These are phyloP conservation scores for Cryptocephalus moraei DNA, from an alignment of 2,888 invertebrate genomes.

Conservation along the genomic window DNA sequence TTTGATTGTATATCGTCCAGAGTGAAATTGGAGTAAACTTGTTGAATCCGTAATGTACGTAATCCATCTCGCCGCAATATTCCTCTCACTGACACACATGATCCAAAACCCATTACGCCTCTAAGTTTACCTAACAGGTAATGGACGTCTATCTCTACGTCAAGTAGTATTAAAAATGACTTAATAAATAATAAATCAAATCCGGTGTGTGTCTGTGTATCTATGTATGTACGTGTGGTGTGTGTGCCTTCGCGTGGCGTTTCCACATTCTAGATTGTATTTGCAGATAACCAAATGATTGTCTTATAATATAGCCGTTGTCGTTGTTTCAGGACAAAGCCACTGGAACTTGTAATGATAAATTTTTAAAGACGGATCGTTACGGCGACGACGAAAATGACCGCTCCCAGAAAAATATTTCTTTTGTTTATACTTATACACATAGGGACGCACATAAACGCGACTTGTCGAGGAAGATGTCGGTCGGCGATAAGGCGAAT, in stretches of 20 bases:
- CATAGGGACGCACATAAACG: too few species aligned
- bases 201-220: slow-evolving; percentile 17
- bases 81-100: slow-evolving; percentile 5
- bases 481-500: too few species aligned
- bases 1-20: too few species aligned
- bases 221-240: too few species aligned
- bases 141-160: slow-evolving; percentile 9
- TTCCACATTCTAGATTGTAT: slow-evolving; percentile 28
- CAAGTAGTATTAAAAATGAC: slow-evolving; percentile 33
- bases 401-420: too few species aligned
- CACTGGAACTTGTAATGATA: slow-evolving; percentile 16
- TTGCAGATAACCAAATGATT: slow-evolving; percentile 33
- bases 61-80: too few species aligned
- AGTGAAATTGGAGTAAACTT: too few species aligned
- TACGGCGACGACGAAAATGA: slow-evolving; percentile 5
- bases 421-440: too few species aligned
- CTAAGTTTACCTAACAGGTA: slow-evolving; percentile 4
- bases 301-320: slow-evolving; percentile 24
- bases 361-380: slow-evolving; percentile 21
- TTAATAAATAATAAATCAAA: slow-evolving; percentile 36
- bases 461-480: too few species aligned
- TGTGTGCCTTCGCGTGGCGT: slow-evolving; percentile 22
- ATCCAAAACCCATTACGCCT: slow-evolving; percentile 4
- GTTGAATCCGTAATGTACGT: too few species aligned
- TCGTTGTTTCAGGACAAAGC: slow-evolving; percentile 11